Evolutionary conservation across 2,113 vertebrate genomes (phyloP), one percentile per base, ranked within the genome.

Genomic region (Pithys albifrons): DNA sequence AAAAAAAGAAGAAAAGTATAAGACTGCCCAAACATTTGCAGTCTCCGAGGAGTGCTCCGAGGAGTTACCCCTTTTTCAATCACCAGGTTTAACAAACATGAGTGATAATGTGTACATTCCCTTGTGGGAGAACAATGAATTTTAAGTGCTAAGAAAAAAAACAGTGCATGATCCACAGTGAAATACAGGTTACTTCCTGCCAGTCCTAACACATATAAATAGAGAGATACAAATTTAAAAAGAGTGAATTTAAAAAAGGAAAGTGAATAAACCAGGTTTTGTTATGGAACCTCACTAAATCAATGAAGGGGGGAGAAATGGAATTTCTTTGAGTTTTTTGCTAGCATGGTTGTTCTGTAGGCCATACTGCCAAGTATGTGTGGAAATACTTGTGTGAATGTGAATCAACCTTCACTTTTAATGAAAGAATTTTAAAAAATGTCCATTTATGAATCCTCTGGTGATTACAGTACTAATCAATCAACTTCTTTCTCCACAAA

Each of bases 401-500:
- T 20, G n/a, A 62, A n/a, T 58, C 0, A 1, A 25, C n/a, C n/a
- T 77, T 90, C 76, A 49, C 8, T 89, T 88, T 31, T 43, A 86
- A 66, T 45, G 23, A 67, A 5, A 66, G 13, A 71, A 49, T 81
- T 85, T 52, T 4, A 2, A 3, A 41, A 58, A 46, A 29, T 24
- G 1, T 35, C 58, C 3, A 7, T 23, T 14, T 66, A 9, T 69
- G 55, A 10, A 71, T 18, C 41, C 13, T 58, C 37, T 2, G 3
- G 31, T 71, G 6, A 24, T 82, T 69, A n/a, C 0, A 0, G 35
- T 39, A 39, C 9, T 28, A 72, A 9, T 15, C 51, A 9, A 76
- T 69, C 9, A 33, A n/a, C 65, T 86, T 72, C 2, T 81, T 87
- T 73, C 35, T 91, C 12, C 19, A 59, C 35, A 69, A 88, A 85